Conservation (phyloP, 2,797 vertebrate genomes). For the Lates japonicus region DNA sequence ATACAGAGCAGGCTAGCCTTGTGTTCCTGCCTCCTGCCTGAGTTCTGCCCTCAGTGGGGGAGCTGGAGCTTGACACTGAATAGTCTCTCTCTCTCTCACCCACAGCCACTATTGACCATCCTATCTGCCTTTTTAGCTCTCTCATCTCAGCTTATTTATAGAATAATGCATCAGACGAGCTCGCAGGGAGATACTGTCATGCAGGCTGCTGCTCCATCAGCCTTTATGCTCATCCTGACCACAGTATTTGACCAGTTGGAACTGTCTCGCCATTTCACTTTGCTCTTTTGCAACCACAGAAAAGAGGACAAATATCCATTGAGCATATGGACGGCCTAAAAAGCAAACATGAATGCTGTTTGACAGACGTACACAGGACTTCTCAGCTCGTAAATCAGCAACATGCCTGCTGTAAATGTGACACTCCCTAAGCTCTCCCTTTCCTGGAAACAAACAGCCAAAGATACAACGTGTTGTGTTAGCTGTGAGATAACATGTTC, state of each 20-base stretch:
- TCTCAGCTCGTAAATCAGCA: constrained; percentile 62
- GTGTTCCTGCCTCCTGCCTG: constrained; percentile 57
- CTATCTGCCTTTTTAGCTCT: constrained; percentile 78
- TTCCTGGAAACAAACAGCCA: constrained; percentile 73
- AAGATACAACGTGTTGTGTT: constrained; percentile 74
- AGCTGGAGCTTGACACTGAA: constrained; percentile 61
- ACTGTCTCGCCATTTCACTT: constrained; percentile 18
- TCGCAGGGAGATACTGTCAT: constrained; percentile 65
- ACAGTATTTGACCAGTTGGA: constrained; percentile 48
- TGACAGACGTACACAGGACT: constrained; percentile 40
- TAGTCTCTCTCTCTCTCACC: constrained; percentile 36
- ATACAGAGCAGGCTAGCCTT: constrained; percentile 42
- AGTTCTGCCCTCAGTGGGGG: constrained; percentile 48
- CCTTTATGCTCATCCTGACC: constrained; percentile 51
- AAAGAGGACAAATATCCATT: constrained; percentile 33
- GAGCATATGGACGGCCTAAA: constrained; percentile 27
- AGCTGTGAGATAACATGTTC: constrained; percentile 70
- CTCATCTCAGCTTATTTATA: constrained; percentile 84
- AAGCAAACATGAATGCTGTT: constrained; percentile 40
- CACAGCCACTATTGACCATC: constrained; percentile 77
- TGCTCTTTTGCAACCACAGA: constrained; percentile 22
- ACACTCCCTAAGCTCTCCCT: constrained; percentile 70
- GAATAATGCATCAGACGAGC: constrained; percentile 78
- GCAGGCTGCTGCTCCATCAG: constrained; percentile 68
- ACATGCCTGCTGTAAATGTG: constrained; percentile 65